Base-by-base conservation (phyloP, 1,140 invertebrate genomes). In the Samia ricini region DNA sequence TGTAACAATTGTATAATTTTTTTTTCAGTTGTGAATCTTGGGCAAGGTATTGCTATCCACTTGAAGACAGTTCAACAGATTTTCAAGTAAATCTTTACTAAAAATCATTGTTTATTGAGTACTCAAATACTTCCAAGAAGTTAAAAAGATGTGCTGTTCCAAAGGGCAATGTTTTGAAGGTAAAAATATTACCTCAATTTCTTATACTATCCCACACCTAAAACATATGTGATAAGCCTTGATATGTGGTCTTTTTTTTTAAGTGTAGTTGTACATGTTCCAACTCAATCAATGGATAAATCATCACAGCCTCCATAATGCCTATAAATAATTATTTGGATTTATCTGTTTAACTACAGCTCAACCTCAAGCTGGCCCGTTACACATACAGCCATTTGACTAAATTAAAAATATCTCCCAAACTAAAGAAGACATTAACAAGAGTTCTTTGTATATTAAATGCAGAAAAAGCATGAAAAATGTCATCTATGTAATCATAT, bases 11-110 rank as follows among this genome's bases (percentile, higher is more conserved):
- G 8, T 50, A 50, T 4, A 50, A 4, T 4, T 50, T 50, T 4
- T 50, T 50, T 20, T 20, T 50, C 12, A 50, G 48, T 15, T 50
- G 48, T 50, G 48, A 50, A 50, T 50, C 19, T n/a, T 50, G 48
- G 48, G 4, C 48, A 18, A 50, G 12, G 48, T 50, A 50, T 20
- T 18, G 15, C 19, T 50, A 18, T 20, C 48, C 48, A 20, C 15
- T 18, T 5, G 48, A 50, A 20, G 15, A 18, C 15, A 4, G 48
- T n/a, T 50, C 48, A 50, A n/a, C 12, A 50, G 48, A 50, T 18
- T 50, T 50, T 20, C 48, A 50, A 50, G 4, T 20, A 50, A 50
- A 50, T 4, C 48, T 50, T 3, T 20, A 50, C 19, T 50, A 50
- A 50, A 50, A 4, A 18, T 18, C 48, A 18, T 50, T 4, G 48